A percentile compares a stretch with the other conserved stretches of the same genome.
These are phyloP conservation scores for Hemibagrus guttatus DNA, from an alignment of 2,797 vertebrate genomes.

Conservation along the genomic window DNA sequence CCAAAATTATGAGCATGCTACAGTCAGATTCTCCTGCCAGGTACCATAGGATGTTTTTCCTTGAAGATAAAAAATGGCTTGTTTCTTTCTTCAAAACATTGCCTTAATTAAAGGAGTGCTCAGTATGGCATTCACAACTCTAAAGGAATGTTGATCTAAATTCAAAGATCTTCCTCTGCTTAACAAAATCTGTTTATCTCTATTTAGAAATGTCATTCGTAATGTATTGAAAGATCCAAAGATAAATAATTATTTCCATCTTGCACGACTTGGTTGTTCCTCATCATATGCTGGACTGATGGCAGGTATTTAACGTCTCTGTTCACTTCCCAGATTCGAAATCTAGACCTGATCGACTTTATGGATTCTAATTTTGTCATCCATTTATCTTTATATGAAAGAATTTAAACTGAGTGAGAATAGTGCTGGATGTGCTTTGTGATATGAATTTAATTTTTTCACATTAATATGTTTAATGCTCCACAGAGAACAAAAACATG, in stretches of 20 bases:
- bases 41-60: background rate
- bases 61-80: conserved; percentile 4
- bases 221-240: conserved; percentile 41
- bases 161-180: background rate
- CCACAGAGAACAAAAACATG: conserved; percentile 33
- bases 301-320: conserved; percentile 10
- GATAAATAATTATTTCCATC: conserved; percentile 48
- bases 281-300: conserved; percentile 42
- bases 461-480: background rate
- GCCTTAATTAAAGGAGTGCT: background rate
- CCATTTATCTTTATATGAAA: background rate
- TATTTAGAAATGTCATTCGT: conserved; percentile 33
- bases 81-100: background rate
- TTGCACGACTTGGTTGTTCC: conserved; percentile 43
- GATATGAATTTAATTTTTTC: background rate
- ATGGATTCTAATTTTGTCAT: background rate
- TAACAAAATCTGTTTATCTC: background rate
- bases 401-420: background rate
- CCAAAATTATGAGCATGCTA: conserved; percentile 29
- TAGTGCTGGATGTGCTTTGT: background rate
- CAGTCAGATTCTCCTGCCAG: conserved; percentile 25
- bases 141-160: background rate
- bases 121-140: background rate
- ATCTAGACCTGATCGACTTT: background rate
- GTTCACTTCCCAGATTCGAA: background rate